Base-by-base conservation (phyloP, 1,140 invertebrate genomes). In the Brachystomella parvula region DNA sequence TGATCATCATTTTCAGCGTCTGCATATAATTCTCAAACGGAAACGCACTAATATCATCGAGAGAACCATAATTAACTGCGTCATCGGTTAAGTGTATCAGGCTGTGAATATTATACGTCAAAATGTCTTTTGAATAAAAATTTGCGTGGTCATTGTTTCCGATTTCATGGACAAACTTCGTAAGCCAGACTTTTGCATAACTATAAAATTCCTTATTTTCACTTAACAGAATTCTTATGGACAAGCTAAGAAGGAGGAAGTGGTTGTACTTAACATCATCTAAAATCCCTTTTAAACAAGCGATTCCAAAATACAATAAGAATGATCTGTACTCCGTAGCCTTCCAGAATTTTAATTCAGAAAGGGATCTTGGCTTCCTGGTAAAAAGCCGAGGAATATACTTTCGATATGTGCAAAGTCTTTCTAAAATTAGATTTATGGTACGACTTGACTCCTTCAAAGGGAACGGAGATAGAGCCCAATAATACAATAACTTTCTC, bases 41-140 rank as follows among this genome's bases (percentile, higher is more conserved):
- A 69, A 78, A 79, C 19, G 75, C 65, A 64, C 75, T 76, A 57
- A 74, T 75, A 19, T 64, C 62, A 47, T 79, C 75, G 12, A 78
- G 61, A 39, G 61, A 47, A 2, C 75, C 77, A 75, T 66, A 76
- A n/a, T 66, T 71, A 69, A 65, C 63, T 29, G 72, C 75, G 74
- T 80, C 78, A 57, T 70, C 67, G 47, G 72, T 59, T 32, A 80
- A 66, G 70, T 80, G 78, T 29, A 76, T 47, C 21, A 79, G 65
- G 6, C 62, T 26, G 72, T 79, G 78, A 28, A 78, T 74, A 75
- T 79, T 79, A 59, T 79, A 78, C 21, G 75, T 73, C 17, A 76
- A 31, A 29, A 77, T 70, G 53, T 67, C 62, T 9, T 44, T 61
- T 2, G 74, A 75, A 74, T 79, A 78, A 12, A 76, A 33, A n/a